phyloP scores from a whole-genome alignment of 2,888 invertebrate species.

The Drosophila neotestacea region DNA sequence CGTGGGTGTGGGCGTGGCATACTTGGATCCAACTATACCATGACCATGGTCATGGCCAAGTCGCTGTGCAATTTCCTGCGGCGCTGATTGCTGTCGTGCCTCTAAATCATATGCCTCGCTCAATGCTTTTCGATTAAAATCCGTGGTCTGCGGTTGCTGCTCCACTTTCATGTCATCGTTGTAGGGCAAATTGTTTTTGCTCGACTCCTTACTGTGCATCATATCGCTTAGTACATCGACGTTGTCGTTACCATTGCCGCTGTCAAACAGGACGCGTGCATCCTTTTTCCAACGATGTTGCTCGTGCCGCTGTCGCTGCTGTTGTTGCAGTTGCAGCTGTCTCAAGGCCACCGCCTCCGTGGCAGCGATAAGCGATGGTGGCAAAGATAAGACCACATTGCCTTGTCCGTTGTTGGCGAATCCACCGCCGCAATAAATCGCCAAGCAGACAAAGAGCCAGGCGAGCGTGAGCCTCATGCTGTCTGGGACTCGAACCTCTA shows the following conservation, averaged over 20 bases:
- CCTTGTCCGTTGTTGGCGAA: slow-evolving; percentile 59
- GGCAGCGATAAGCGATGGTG: slow-evolving; percentile 83
- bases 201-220: slow-evolving; percentile 51
- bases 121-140: slow-evolving; percentile 74
- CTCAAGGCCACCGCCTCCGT: slow-evolving; percentile 79
- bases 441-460: slow-evolving; percentile 79
- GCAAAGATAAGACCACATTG: slow-evolving; percentile 82
- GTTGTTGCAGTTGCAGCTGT: slow-evolving; percentile 47
- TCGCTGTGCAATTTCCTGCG: slow-evolving; percentile 71
- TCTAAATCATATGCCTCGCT: slow-evolving; percentile 71
- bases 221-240: slow-evolving; percentile 61
- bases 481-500: slow-evolving; percentile 34
- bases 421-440: slow-evolving; percentile 82
- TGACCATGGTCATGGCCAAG: slow-evolving; percentile 28
- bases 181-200: slow-evolving; percentile 43
- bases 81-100: slow-evolving; percentile 69
- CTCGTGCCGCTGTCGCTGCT: slow-evolving; percentile 40
- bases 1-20: slow-evolving; percentile 69
- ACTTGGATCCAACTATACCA: slow-evolving; percentile 51
- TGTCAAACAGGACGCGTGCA: slow-evolving; percentile 74
- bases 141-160: slow-evolving; percentile 38
- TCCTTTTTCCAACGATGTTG: slow-evolving; percentile 70
- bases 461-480: slow-evolving; percentile 82
- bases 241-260: slow-evolving; percentile 51
- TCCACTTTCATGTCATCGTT: slow-evolving; percentile 32